Conservation (phyloP, 2,888 invertebrate genomes). For the Anthrax anthrax region DNA sequence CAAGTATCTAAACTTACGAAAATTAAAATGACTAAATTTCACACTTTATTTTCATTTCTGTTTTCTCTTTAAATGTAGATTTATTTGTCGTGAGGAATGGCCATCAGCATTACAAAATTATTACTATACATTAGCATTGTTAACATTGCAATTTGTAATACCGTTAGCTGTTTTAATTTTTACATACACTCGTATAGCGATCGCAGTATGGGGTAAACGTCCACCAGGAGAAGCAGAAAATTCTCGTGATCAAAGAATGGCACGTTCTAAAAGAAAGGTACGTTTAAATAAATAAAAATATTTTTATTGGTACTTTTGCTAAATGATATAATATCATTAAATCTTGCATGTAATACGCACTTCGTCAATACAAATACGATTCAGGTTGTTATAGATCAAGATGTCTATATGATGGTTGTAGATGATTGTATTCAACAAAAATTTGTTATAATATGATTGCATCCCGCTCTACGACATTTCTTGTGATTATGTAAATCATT, state of each 20-base stretch:
- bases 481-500: slow-evolving; percentile 29
- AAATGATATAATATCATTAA: too few relatives aligned
- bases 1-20: too few relatives aligned
- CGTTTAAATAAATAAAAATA: slow-evolving; percentile 9
- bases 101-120: slow-evolving; percentile 45
- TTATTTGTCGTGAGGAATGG: slow-evolving; percentile 62
- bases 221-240: slow-evolving; percentile 82
- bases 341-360: too few relatives aligned
- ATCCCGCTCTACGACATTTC: slow-evolving; percentile 19
- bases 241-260: slow-evolving; percentile 65
- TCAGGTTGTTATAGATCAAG: too few relatives aligned
- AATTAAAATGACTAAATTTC: too few relatives aligned
- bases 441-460: background rate
- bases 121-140: slow-evolving; percentile 61
- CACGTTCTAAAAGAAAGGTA: slow-evolving; percentile 78
- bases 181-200: slow-evolving; percentile 74
- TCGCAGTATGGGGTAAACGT: slow-evolving; percentile 74
- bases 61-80: slow-evolving; percentile 36
- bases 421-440: background rate
- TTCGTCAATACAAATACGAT: too few relatives aligned
- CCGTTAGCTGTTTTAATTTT: slow-evolving; percentile 67
- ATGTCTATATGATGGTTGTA: too few relatives aligned
- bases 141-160: slow-evolving; percentile 70
- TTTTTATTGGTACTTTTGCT: too few relatives aligned
- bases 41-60: background rate